phyloP scores from a whole-genome alignment of 2,113 vertebrate genomes.

The Pterocles orientalis region DNA sequence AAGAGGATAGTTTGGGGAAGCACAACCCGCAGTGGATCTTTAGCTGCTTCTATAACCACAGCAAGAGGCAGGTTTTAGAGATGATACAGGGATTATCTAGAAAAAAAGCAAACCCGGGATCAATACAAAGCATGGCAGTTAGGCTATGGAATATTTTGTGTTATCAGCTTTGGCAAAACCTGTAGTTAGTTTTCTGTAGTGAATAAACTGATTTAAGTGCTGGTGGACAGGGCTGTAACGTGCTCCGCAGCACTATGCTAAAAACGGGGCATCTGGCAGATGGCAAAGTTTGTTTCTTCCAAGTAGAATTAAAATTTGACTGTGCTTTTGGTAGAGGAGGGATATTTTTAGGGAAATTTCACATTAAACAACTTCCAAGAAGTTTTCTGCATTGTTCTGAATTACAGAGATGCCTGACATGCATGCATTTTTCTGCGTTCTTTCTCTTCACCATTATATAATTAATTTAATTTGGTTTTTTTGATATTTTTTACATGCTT shows the following conservation, averaged over 20 bases:
- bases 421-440: background rate
- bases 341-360: background rate
- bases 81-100: background rate
- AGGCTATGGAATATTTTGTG: background rate
- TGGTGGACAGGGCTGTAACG: background rate
- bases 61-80: background rate
- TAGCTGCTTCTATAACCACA: background rate
- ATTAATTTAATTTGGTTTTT: background rate
- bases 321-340: background rate
- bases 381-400: background rate
- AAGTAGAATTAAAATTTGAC: background rate
- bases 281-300: background rate
- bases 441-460: background rate
- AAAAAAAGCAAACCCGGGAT: background rate
- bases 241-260: background rate
- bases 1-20: background rate
- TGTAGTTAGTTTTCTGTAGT: background rate
- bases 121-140: background rate
- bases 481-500: slow-evolving; percentile 67
- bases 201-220: background rate
- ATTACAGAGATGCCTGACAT: background rate
- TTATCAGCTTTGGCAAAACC: background rate
- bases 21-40: background rate
- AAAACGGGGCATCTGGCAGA: background rate
- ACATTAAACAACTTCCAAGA: background rate